Evolutionary conservation across 2,888 invertebrate species (phyloP).

Genomic region (Carterocephalus palaemon): DNA sequence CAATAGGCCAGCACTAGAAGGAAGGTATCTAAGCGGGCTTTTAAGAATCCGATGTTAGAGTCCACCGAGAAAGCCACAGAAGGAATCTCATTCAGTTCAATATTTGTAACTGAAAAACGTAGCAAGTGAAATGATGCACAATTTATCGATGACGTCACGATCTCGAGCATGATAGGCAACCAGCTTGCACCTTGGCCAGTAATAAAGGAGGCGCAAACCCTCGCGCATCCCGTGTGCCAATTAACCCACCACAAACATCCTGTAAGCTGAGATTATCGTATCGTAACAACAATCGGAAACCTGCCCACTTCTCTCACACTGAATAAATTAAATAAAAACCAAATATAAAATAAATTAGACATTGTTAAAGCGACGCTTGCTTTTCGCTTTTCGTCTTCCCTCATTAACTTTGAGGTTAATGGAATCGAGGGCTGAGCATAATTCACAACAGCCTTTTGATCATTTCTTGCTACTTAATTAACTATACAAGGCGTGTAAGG

Average conservation of each 20-base stretch:
- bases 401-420: slow-evolving; percentile 58
- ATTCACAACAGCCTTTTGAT: slow-evolving; percentile 27
- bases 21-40: too few relatives aligned
- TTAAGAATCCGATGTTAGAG: too few relatives aligned
- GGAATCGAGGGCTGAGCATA: slow-evolving; percentile 38
- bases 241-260: slow-evolving; percentile 74
- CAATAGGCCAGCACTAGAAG: too few relatives aligned
- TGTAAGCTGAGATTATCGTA: slow-evolving; percentile 76
- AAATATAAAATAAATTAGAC: slow-evolving; percentile 71
- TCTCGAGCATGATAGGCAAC: slow-evolving; percentile 6
- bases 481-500: slow-evolving; percentile 16
- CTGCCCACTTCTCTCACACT: slow-evolving; percentile 68
- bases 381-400: slow-evolving; percentile 37
- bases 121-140: slow-evolving; percentile 9
- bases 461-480: slow-evolving; percentile 22
- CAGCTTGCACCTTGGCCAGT: slow-evolving; percentile 38
- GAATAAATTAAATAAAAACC: slow-evolving; percentile 76
- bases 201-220: slow-evolving; percentile 62
- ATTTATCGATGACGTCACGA: slow-evolving; percentile 11
- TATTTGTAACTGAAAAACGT: slow-evolving; percentile 3
- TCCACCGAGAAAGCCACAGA: too few relatives aligned
- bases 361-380: slow-evolving; percentile 35
- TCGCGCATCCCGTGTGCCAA: slow-evolving; percentile 70
- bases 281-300: slow-evolving; percentile 72
- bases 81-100: too few relatives aligned